Conservation (phyloP, 2,797 vertebrate species). For the Arnoldichthys spilopterus region DNA sequence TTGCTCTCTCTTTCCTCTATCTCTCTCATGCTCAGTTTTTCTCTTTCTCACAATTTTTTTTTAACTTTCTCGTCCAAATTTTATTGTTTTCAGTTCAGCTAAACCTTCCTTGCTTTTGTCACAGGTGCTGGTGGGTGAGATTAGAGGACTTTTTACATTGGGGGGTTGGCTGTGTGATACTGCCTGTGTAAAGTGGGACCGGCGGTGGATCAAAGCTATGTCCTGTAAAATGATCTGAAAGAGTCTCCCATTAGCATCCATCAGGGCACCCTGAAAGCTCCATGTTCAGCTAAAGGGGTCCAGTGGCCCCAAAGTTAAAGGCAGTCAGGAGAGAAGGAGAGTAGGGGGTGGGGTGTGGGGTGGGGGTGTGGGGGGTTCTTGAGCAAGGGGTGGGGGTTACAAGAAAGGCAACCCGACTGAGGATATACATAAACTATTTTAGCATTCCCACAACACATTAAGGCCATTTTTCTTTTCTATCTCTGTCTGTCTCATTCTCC, state of each 20-base stretch:
- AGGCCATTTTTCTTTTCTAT: constrained; percentile 61
- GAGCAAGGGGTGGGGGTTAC: constrained; percentile 67
- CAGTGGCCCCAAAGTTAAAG: constrained; percentile 86
- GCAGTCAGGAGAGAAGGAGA: constrained; percentile 80
- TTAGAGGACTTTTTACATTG: constrained; percentile 11
- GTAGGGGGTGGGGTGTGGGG: constrained; percentile 60
- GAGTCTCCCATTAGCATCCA: constrained; percentile 88
- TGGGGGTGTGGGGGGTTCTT: neutral
- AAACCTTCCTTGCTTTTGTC: constrained; percentile 75
- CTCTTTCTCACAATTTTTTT: constrained; percentile 17
- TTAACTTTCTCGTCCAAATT: constrained; percentile 61
- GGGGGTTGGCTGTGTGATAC: constrained; percentile 65
- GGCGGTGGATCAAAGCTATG: constrained; percentile 89
- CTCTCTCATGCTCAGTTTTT: constrained; percentile 39
- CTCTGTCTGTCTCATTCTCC: neutral
- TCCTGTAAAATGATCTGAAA: constrained; percentile 89
- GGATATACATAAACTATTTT: constrained; percentile 74
- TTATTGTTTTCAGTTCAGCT: constrained; percentile 67
- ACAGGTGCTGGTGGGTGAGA: constrained; percentile 73
- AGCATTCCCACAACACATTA: constrained; percentile 77
- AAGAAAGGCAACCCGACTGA: constrained; percentile 73
- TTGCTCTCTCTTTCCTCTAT: constrained; percentile 1
- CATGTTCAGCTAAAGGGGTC: constrained; percentile 83
- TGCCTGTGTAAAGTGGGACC: constrained; percentile 79
- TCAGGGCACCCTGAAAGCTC: constrained; percentile 89